phyloP scores from a whole-genome alignment of 2,797 vertebrate genomes.

The Microcaecilia unicolor region DNA sequence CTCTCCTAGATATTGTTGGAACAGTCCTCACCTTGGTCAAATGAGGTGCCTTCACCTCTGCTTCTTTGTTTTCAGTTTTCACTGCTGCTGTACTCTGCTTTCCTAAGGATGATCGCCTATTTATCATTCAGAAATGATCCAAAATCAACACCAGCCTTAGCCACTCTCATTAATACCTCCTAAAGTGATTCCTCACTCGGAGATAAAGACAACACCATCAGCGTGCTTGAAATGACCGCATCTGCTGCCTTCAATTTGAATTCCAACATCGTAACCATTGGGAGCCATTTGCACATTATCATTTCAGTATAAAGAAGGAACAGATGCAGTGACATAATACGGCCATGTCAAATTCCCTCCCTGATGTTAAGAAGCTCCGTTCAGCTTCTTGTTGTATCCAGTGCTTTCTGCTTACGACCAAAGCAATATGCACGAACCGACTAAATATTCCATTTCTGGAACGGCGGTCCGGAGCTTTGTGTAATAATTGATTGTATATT shows the following conservation, averaged over 20 bases:
- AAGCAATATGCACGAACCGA: background rate
- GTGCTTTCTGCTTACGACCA: background rate
- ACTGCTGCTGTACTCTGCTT: no score
- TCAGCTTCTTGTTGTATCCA: conserved; percentile 6
- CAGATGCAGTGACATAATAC: conserved; percentile 1
- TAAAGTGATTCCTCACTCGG: conserved; percentile 5
- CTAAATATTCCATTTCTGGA: background rate
- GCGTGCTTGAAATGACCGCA: conserved; percentile 7
- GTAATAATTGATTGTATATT: no score
- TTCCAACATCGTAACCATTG: conserved; percentile 1
- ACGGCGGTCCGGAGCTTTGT: background rate
- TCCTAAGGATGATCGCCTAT: no score
- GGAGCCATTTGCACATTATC: background rate
- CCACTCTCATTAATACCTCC: conserved; percentile 1
- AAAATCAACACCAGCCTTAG: background rate
- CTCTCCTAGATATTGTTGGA: no score
- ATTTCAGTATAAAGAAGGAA: conserved; percentile 5
- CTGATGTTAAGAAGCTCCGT: background rate
- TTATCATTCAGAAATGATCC: background rate
- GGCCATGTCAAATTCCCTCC: background rate
- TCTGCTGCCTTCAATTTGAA: conserved; percentile 16
- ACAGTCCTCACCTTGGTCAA: no score
- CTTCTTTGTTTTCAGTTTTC: no score
- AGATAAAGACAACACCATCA: conserved; percentile 2
- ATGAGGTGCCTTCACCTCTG: no score